Conservation (phyloP, 2,113 vertebrate species). For the Pelecanoides urinatrix region DNA sequence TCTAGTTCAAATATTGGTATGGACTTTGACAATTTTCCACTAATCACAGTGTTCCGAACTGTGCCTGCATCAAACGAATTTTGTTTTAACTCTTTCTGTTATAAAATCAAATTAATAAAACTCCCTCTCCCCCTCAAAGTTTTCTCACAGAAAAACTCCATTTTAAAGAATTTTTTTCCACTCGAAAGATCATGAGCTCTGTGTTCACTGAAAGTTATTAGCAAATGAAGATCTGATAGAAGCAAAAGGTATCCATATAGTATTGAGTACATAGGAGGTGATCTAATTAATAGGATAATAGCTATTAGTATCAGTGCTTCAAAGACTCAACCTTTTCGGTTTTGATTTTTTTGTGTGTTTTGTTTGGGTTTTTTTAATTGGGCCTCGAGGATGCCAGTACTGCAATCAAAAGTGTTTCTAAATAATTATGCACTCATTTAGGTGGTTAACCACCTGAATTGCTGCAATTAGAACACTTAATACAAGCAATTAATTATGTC, state of each 20-base stretch:
- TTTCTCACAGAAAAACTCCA: neutral
- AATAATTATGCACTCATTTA: constrained; percentile 16
- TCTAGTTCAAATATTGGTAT: neutral
- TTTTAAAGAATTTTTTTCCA: neutral
- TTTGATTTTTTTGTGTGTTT: neutral
- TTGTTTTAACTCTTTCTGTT: neutral
- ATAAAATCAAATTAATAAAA: neutral
- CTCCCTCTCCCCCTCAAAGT: neutral
- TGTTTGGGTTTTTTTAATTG: neutral
- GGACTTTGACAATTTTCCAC: neutral
- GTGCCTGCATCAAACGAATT: neutral
- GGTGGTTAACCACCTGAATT: constrained; percentile 7
- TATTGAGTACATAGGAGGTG: neutral
- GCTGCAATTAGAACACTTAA: neutral
- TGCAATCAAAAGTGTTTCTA: constrained; percentile 2
- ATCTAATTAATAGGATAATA: neutral
- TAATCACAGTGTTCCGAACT: neutral
- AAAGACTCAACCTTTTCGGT: neutral
- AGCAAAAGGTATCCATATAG: neutral
- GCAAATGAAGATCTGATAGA: neutral
- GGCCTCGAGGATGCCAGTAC: neutral
- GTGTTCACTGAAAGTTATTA: neutral
- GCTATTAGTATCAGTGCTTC: neutral
- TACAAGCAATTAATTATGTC: constrained; percentile 1
- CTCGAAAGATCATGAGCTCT: neutral